Percentiles rank a stretch among this genome's conserved stretches.
phyloP scores from a whole-genome alignment of 2,888 invertebrate species.

The Suillia variegata region DNA sequence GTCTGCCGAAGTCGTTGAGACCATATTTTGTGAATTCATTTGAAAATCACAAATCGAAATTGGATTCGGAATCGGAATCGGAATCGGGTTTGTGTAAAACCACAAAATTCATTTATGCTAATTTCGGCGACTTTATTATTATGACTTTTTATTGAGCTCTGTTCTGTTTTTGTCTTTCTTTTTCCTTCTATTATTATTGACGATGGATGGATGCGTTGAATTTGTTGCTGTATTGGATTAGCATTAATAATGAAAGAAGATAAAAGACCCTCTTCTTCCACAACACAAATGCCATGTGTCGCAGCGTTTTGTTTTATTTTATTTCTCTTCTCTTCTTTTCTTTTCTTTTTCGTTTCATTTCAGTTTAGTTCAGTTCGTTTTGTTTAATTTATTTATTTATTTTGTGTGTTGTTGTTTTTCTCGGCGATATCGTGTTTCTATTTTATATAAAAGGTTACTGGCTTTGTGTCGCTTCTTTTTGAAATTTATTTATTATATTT shows the following conservation, averaged over 20 bases:
- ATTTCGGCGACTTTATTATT: constrained; percentile 6
- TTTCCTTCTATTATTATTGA: background rate
- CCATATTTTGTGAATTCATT: constrained; percentile 2
- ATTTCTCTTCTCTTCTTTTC: too few relatives aligned
- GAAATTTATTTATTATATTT: too few relatives aligned
- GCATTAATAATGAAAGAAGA: constrained; percentile 19
- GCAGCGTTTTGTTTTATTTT: background rate
- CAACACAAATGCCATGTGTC: background rate
- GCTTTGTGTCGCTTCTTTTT: background rate
- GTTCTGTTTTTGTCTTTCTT: background rate
- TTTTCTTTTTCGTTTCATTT: too few relatives aligned
- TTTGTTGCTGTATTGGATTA: constrained; percentile 12
- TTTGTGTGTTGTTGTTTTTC: background rate
- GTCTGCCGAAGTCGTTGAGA: constrained; percentile 14
- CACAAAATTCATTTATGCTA: constrained; percentile 12
- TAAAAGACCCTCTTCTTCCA: background rate
- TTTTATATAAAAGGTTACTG: constrained; percentile 11
- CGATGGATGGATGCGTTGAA: background rate
- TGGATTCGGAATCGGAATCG: too few relatives aligned
- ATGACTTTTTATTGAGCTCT: too few relatives aligned
- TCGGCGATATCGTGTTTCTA: background rate
- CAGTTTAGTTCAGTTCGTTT: too few relatives aligned
- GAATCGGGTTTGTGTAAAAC: too few relatives aligned
- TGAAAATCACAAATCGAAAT: background rate
- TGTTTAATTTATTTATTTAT: background rate